Evolutionary conservation across 2,797 vertebrate genomes (phyloP).

Genomic region (Rallus crepitans): DNA sequence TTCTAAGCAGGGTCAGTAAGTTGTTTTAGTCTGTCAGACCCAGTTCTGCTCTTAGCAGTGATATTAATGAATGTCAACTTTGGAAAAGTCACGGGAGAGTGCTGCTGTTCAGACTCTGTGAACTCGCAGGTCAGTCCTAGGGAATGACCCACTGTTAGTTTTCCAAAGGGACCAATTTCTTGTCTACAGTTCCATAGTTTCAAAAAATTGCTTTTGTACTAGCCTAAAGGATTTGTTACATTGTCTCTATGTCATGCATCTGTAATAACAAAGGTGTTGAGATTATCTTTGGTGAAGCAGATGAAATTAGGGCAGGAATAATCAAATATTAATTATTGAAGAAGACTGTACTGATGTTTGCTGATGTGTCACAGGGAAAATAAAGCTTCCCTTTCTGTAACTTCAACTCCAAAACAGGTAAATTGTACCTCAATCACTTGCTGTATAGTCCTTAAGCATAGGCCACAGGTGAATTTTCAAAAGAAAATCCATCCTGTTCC

Average conservation of each 20-base stretch:
- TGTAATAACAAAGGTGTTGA: slow-evolving; percentile 16
- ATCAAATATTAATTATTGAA: background rate
- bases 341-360: slow-evolving; percentile 10
- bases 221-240: slow-evolving; percentile 35
- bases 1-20: background rate
- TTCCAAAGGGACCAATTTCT: slow-evolving; percentile 21
- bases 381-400: background rate
- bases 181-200: background rate
- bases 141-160: background rate
- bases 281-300: slow-evolving; percentile 25
- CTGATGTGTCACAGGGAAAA: background rate
- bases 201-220: background rate
- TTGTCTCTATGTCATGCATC: background rate
- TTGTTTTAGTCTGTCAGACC: slow-evolving; percentile 33
- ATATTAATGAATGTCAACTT: slow-evolving; percentile 50
- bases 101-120: slow-evolving; percentile 26
- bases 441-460: background rate
- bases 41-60: slow-evolving; percentile 38
- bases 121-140: background rate
- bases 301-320: slow-evolving; percentile 35
- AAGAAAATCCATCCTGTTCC: background rate
- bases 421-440: background rate
- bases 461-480: background rate
- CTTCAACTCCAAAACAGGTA: background rate
- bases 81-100: slow-evolving; percentile 19